A percentile compares a stretch with the other conserved stretches of the same genome.
Evolutionary conservation across 37 sponge, comb jelly and placozoan species (phyloP).

Genomic region (Aplysina aerophoba): DNA sequence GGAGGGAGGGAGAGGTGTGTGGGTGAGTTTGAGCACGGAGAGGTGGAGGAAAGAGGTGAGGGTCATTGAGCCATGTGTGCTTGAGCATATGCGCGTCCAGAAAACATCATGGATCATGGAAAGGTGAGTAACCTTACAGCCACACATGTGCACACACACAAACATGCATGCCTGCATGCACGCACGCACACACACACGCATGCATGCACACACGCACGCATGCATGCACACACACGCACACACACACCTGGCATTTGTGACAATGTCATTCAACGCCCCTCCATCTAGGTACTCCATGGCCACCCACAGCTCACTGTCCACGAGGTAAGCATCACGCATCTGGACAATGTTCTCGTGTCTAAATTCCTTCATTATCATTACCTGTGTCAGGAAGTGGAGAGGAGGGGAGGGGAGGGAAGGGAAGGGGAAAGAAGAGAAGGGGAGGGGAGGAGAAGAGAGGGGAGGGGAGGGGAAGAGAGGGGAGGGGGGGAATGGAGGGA

Average conservation of each 20-base stretch:
- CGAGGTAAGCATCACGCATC: conserved; percentile 79
- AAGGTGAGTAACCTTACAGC: too few species aligned
- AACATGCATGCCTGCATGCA: background rate
- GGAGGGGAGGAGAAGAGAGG: conserved; percentile 33
- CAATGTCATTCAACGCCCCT: conserved; percentile 84
- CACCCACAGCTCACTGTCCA: conserved; percentile 92
- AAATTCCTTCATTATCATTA: conserved; percentile 70
- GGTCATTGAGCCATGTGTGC: too few species aligned
- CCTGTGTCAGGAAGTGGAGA: too few species aligned
- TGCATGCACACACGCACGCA: background rate
- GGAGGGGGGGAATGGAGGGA: conserved; percentile 4
- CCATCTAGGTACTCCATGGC: conserved; percentile 90
- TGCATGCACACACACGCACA: conserved; percentile 29
- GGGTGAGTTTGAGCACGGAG: too few species aligned
- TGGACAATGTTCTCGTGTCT: conserved; percentile 86
- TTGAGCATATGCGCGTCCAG: too few species aligned
- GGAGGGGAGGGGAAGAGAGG: conserved; percentile 20
- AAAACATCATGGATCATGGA: too few species aligned
- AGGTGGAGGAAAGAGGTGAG: too few species aligned
- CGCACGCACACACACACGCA: conserved; percentile 4
- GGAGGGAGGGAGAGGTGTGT: too few species aligned
- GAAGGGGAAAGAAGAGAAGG: conserved; percentile 14
- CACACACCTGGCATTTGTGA: conserved; percentile 68
- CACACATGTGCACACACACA: background rate
- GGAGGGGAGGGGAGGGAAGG: background rate